Evolutionary conservation across 2,888 invertebrate genomes (phyloP).

Genomic region (Drosophila greeni): DNA sequence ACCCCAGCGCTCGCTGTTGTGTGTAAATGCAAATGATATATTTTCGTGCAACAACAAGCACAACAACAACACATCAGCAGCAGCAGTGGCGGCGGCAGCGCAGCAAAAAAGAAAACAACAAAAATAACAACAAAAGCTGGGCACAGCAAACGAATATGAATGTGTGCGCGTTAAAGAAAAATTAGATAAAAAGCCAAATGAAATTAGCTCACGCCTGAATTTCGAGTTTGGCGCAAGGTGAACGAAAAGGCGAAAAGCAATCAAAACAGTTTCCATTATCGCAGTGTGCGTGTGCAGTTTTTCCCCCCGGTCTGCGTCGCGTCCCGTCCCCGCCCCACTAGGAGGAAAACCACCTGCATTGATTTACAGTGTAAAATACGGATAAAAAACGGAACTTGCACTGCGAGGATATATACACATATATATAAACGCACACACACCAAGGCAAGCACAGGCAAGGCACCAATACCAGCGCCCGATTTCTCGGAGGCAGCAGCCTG

Average conservation of each 20-base stretch:
- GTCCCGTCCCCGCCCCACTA: background rate
- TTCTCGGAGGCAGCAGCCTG: slow-evolving; percentile 36
- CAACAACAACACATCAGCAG: slow-evolving; percentile 13
- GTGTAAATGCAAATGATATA: slow-evolving; percentile 42
- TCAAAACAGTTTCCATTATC: slow-evolving; percentile 63
- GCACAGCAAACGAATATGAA: slow-evolving; percentile 50
- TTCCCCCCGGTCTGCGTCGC: slow-evolving; percentile 1
- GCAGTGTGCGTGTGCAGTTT: slow-evolving; percentile 55
- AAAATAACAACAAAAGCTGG: slow-evolving; percentile 33
- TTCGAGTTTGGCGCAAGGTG: slow-evolving; percentile 69
- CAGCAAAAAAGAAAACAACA: slow-evolving; percentile 31
- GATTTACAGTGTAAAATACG: slow-evolving; percentile 49
- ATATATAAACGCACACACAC: slow-evolving; percentile 23
- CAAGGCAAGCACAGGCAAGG: slow-evolving; percentile 14
- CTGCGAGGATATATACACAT: slow-evolving; percentile 48
- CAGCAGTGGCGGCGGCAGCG: slow-evolving; percentile 16
- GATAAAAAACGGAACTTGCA: slow-evolving; percentile 45
- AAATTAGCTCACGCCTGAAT: slow-evolving; percentile 71
- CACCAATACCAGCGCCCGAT: slow-evolving; percentile 31
- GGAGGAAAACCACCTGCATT: slow-evolving; percentile 58
- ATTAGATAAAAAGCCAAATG: slow-evolving; percentile 63
- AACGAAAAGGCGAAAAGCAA: slow-evolving; percentile 54
- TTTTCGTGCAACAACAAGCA: slow-evolving; percentile 36
- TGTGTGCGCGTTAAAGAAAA: slow-evolving; percentile 66
- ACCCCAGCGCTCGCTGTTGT: slow-evolving; percentile 34